phyloP scores from a whole-genome alignment of 2,797 vertebrate genomes.

The Notolabrus celidotus region DNA sequence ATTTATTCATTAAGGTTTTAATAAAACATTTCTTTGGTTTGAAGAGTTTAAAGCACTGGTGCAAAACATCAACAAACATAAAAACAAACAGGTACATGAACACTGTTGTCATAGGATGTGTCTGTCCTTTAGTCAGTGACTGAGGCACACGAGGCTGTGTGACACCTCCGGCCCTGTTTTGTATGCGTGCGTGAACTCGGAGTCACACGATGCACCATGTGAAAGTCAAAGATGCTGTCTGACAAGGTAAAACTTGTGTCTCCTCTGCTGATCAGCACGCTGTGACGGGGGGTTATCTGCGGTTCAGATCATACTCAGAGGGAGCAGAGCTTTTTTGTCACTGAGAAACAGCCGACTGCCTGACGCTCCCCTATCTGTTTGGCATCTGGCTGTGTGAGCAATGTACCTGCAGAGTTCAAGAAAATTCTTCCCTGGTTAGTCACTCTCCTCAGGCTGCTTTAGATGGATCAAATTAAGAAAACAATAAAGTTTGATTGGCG shows the following conservation, averaged over 20 bases:
- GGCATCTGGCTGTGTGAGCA: constrained; percentile 39
- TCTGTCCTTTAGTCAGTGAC: constrained; percentile 1
- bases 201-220: constrained; percentile 50
- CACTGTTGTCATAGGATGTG: neutral
- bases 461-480: neutral
- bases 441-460: constrained; percentile 2
- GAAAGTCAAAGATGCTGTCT: constrained; percentile 34
- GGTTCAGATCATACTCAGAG: constrained; percentile 29
- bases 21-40: too few species aligned
- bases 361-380: constrained; percentile 62
- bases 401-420: constrained; percentile 5
- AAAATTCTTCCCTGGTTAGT: constrained; percentile 47
- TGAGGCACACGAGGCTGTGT: constrained; percentile 11
- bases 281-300: constrained; percentile 51
- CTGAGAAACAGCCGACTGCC: constrained; percentile 19
- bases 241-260: constrained; percentile 25
- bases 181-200: neutral
- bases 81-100: neutral
- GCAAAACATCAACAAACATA: neutral
- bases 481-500: neutral
- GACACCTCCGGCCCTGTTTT: neutral
- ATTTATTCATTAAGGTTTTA: too few species aligned
- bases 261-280: constrained; percentile 3
- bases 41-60: too few species aligned
- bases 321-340: constrained; percentile 25